Conservation (phyloP, 2,113 vertebrate species). For the Vidua chalybeata region DNA sequence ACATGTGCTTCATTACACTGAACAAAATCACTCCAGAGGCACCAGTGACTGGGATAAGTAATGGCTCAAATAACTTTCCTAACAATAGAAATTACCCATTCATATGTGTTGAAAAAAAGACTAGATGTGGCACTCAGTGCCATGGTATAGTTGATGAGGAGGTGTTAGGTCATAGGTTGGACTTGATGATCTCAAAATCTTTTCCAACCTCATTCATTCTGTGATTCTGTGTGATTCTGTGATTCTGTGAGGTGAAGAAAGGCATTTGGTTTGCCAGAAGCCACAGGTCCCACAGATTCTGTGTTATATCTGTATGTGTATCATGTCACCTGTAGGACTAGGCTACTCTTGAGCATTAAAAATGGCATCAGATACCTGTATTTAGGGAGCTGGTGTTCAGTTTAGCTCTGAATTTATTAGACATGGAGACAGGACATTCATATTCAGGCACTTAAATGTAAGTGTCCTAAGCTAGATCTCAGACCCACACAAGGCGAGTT, state of each 20-base stretch:
- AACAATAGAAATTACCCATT: neutral
- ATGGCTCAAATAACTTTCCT: neutral
- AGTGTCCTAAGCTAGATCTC: neutral
- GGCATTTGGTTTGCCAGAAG: neutral
- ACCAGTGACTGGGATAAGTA: neutral
- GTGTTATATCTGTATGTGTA: neutral
- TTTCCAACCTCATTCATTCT: neutral
- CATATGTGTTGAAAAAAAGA: no score
- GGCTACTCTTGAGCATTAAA: neutral
- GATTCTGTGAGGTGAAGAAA: neutral
- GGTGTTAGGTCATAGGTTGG: neutral
- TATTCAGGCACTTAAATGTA: neutral
- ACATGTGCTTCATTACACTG: accelerated
- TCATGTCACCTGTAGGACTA: neutral
- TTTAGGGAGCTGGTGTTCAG: neutral
- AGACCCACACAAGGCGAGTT: neutral
- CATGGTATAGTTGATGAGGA: neutral
- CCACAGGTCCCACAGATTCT: neutral
- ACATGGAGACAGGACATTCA: neutral
- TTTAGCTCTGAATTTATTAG: neutral
- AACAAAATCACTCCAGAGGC: neutral
- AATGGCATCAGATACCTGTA: neutral
- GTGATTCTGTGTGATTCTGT: neutral
- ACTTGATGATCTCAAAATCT: neutral
- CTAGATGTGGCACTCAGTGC: neutral